Evolutionary conservation across 2,113 vertebrate genomes (phyloP).

Genomic region (Neopipo cinnamomea): DNA sequence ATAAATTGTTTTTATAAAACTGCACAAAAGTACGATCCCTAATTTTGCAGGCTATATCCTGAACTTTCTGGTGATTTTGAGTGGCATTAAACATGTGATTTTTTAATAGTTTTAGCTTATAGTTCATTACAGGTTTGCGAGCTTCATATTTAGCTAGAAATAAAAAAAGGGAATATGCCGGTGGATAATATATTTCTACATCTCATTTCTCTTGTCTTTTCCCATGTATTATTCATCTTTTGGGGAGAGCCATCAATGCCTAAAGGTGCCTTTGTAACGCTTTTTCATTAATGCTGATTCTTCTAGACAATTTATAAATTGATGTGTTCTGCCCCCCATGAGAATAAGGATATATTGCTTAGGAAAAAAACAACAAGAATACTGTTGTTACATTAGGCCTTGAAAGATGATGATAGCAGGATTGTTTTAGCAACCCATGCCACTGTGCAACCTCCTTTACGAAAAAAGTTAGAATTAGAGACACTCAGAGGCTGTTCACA

Average conservation of each 20-base stretch:
- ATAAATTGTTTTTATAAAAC: neutral
- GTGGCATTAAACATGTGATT: neutral
- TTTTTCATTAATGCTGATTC: neutral
- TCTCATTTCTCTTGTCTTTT: constrained; percentile 1
- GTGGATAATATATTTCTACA: neutral
- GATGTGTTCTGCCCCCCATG: neutral
- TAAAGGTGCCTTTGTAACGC: neutral
- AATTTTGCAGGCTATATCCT: constrained; percentile 3
- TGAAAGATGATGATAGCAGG: neutral
- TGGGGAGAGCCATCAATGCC: neutral
- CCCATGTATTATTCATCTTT: neutral
- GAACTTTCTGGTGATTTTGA: constrained; percentile 7
- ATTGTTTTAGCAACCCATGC: neutral
- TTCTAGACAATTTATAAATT: neutral
- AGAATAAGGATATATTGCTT: neutral
- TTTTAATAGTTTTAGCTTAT: neutral
- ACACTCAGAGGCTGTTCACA: neutral
- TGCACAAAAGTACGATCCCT: neutral
- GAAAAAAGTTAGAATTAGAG: neutral
- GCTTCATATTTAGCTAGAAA: constrained; percentile 25
- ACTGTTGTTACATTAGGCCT: neutral
- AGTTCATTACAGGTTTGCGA: neutral
- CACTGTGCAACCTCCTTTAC: neutral
- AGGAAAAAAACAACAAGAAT: neutral
- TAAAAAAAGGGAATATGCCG: neutral